Evolutionary conservation across 2,888 invertebrate genomes (phyloP), one percentile per base, ranked within the genome.

Genomic region (Parnassius smintheus): DNA sequence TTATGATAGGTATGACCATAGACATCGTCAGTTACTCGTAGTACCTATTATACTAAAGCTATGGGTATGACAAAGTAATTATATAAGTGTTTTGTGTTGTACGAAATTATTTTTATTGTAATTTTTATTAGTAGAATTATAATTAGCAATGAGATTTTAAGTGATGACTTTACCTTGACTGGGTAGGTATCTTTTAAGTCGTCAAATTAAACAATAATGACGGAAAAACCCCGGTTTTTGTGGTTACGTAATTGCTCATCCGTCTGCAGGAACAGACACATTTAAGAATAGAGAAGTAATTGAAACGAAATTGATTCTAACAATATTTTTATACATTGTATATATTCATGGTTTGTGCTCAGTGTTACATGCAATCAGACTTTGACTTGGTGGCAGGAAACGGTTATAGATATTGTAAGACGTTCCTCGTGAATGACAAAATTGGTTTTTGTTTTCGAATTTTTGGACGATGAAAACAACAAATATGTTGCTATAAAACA

Each of bases 391-490:
- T 52, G 18, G 18, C 59, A 52, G 52, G 52, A 51, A 49, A 42
- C 13, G 44, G 42, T 58, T 58, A 18, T 50, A 41, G 35, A 50
- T 50, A 12, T 56, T 46, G 13, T 13, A 12, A 49, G 8, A 13
- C 44, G 13, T 44, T 18, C 9, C 11, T 18, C 11, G 11, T 8
- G 7, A 25, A 25, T 25, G 25, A 52, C 52, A 44, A 59, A 35
- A 45, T 44, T 45, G 52, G 52, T 59, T 59, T 44, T 45, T 59
- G 52, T 59, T 59, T 59, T 52, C 25, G 25, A 52, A 58, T 44
- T 18, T 42, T 50, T 42, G 8, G 35, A 48, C 56, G 18, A 25
- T 48, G 56, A 35, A 46, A 48, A 48, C 22, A 44, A 44, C 49
- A 12, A 11, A 46, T n/a, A 18, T 49, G 49, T 49, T 49, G 1